phyloP scores from a whole-genome alignment of 1,140 invertebrate genomes.

The Drosophila yakuba region DNA sequence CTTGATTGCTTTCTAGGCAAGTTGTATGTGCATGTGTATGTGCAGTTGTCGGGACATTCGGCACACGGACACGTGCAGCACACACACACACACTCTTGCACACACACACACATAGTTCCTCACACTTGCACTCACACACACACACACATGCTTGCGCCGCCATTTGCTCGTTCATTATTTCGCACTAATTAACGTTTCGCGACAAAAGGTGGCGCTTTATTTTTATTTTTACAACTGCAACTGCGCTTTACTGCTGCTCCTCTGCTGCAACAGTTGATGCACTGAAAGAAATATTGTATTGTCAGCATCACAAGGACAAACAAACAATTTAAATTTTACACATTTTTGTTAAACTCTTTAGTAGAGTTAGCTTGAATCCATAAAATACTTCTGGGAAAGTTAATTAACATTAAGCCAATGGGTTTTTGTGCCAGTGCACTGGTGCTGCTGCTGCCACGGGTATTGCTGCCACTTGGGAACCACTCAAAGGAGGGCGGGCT shows the following conservation, averaged over 20 bases:
- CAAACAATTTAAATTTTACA: too few species aligned
- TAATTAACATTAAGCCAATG: too few species aligned
- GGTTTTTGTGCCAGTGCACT: neutral
- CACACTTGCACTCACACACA: neutral
- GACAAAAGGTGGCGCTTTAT: conserved; percentile 67
- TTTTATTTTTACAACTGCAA: conserved; percentile 51
- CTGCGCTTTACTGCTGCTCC: conserved; percentile 13
- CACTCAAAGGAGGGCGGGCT: conserved; percentile 32
- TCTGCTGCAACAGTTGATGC: conserved; percentile 19
- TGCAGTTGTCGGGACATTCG: conserved; percentile 18
- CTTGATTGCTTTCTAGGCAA: conserved; percentile 45
- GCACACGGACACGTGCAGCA: neutral
- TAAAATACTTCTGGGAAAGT: too few species aligned
- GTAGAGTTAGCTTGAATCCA: too few species aligned
- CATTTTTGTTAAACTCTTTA: too few species aligned
- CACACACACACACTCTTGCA: neutral
- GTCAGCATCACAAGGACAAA: too few species aligned
- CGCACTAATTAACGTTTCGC: conserved; percentile 77
- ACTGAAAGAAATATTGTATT: neutral
- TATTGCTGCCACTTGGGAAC: conserved; percentile 34
- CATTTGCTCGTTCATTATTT: conserved; percentile 69
- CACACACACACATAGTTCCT: neutral
- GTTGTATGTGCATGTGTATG: conserved; percentile 10
- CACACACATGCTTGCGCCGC: neutral
- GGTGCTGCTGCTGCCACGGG: conserved; percentile 4